These are phyloP conservation scores for Dipodomys ordii DNA, from an alignment of 2,113 vertebrate species.

Conservation along the genomic window DNA sequence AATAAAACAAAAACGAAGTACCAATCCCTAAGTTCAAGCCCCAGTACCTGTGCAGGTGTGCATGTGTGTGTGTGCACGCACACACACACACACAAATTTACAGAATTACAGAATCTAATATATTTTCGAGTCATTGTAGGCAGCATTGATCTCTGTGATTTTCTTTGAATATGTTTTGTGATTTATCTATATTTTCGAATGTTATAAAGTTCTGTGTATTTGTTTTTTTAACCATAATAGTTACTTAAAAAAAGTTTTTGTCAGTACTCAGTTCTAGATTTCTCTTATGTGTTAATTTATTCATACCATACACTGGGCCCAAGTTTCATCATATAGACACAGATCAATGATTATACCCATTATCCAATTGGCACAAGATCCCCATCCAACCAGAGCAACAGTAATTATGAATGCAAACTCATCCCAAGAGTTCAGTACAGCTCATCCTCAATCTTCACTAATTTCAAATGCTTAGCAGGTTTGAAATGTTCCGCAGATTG, in stretches of 20 bases:
- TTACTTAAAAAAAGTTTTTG: not conserved
- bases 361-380: not conserved
- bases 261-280: not conserved
- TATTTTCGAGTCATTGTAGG: not conserved
- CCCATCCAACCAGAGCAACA: not conserved
- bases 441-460: no score
- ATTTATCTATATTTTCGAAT: not conserved
- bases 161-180: not conserved
- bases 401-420: not conserved
- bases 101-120: not conserved
- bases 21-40: no score
- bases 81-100: no score
- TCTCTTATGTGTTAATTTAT: not conserved
- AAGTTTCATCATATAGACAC: not conserved
- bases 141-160: not conserved
- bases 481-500: not conserved
- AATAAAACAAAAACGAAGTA: no score
- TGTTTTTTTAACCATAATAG: not conserved
- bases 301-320: not conserved
- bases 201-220: rapidly evolving
- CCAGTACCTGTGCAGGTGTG: no score
- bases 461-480: not conserved
- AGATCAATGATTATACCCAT: not conserved
- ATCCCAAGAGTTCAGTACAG: no score
- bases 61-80: no score